Evolutionary conservation across 2,888 invertebrate genomes (phyloP).

Genomic region (Kuschelorhynchus macadamiae): DNA sequence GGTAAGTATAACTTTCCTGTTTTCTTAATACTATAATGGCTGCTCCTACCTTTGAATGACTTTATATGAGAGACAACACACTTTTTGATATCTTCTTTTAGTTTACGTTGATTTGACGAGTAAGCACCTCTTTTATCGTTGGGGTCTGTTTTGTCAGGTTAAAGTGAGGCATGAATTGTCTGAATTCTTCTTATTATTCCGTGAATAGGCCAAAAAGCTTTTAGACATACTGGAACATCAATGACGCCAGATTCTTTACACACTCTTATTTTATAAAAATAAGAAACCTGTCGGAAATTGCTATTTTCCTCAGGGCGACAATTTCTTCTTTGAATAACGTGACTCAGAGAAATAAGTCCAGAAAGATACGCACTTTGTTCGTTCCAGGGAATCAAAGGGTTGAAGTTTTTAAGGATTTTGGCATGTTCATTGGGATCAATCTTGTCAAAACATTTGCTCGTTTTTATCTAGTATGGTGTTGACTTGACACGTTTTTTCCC

Average conservation of each 20-base stretch:
- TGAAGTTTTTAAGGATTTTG: conserved; percentile 4
- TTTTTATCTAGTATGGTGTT: too few relatives aligned
- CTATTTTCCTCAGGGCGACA: not conserved
- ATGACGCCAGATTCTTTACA: not conserved
- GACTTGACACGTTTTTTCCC: too few relatives aligned
- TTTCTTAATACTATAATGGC: not conserved
- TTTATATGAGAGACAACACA: not conserved
- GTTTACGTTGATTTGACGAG: not conserved
- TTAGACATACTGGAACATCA: not conserved
- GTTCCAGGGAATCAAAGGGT: conserved; percentile 9
- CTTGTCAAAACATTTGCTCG: not conserved
- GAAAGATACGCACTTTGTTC: conserved; percentile 26
- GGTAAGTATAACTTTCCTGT: not conserved
- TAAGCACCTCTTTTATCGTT: not conserved
- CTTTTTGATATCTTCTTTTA: not conserved
- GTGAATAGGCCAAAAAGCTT: conserved; percentile 1
- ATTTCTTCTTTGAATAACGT: conserved; percentile 2
- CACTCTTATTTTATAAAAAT: not conserved
- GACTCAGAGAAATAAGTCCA: conserved; percentile 1
- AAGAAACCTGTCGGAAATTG: not conserved
- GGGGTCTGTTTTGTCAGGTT: not conserved
- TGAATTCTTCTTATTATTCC: not conserved
- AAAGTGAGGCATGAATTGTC: not conserved
- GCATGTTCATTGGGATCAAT: not conserved
- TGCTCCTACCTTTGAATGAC: too few relatives aligned